Evolutionary conservation across 2,797 vertebrate genomes (phyloP).

Genomic region (Arrhamphus sclerolepis): DNA sequence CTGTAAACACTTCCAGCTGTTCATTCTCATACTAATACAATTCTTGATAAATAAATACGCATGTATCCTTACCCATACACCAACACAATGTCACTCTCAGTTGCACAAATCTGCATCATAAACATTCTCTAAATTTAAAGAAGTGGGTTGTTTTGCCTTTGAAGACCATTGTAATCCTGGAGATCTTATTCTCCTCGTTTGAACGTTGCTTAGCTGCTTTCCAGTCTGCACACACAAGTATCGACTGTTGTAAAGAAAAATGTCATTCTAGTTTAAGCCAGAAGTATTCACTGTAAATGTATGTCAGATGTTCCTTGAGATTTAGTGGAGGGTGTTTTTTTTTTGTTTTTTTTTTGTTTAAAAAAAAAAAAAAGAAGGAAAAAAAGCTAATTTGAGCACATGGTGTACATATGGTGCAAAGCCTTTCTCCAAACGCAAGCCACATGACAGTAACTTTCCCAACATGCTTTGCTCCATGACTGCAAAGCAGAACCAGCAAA

Average conservation of each 20-base stretch:
- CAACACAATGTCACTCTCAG: conserved; percentile 21
- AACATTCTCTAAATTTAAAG: conserved; percentile 28
- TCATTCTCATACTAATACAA: conserved; percentile 30
- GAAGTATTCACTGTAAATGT: conserved; percentile 9
- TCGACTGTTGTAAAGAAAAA: conserved; percentile 23
- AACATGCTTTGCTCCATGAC: conserved; percentile 33
- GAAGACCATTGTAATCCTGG: conserved; percentile 36
- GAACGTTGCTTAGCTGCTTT: conserved; percentile 15
- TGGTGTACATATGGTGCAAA: conserved; percentile 54
- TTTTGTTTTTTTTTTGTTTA: too few relatives aligned
- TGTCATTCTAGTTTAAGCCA: conserved; percentile 19
- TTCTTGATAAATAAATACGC: conserved; percentile 60
- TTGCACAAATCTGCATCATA: conserved; percentile 26
- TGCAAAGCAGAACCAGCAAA: conserved; percentile 35
- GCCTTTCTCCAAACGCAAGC: conserved; percentile 40
- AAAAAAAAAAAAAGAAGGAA: conserved; percentile 1
- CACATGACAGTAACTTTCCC: conserved; percentile 43
- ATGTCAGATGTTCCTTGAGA: conserved; percentile 29
- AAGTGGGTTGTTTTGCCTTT: conserved; percentile 30
- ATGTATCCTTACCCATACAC: conserved; percentile 18
- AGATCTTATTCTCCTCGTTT: conserved; percentile 41
- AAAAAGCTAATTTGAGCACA: conserved; percentile 20
- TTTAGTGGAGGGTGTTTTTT: too few relatives aligned
- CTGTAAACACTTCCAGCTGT: conserved; percentile 30
- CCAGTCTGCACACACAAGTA: conserved; percentile 16